Evolutionary conservation across 2,888 invertebrate species (phyloP).

Genomic region (Acleris emargana): DNA sequence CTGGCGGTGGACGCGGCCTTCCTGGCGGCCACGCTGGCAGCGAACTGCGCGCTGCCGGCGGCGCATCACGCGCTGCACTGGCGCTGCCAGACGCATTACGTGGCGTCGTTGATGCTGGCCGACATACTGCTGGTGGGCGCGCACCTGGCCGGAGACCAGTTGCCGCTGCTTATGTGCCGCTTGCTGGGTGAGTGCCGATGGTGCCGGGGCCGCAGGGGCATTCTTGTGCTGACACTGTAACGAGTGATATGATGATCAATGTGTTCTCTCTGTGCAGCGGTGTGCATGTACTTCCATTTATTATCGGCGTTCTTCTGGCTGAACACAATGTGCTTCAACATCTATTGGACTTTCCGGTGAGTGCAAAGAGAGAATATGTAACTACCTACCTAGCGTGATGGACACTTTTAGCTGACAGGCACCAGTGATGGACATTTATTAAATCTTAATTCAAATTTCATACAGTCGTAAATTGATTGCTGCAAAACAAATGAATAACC

Average conservation of each 20-base stretch:
- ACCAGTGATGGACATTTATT: no score
- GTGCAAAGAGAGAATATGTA: slow-evolving; percentile 53
- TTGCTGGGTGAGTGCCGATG: slow-evolving; percentile 85
- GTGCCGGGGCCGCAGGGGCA: neutral
- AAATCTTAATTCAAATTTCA: no score
- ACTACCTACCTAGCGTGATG: no score
- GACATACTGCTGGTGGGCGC: slow-evolving; percentile 91
- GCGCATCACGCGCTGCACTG: slow-evolving; percentile 94
- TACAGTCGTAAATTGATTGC: no score
- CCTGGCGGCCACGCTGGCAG: slow-evolving; percentile 90
- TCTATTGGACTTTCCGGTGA: slow-evolving; percentile 97
- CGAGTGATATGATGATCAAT: neutral
- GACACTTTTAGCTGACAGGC: no score
- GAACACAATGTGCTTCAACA: slow-evolving; percentile 97
- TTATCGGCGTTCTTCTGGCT: slow-evolving; percentile 96
- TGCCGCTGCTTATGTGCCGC: slow-evolving; percentile 86
- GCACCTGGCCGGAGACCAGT: slow-evolving; percentile 86
- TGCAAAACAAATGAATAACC: no score
- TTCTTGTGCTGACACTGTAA: slow-evolving; percentile 1
- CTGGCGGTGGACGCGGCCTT: slow-evolving; percentile 92
- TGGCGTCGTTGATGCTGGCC: slow-evolving; percentile 91
- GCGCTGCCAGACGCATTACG: slow-evolving; percentile 94
- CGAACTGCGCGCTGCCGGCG: slow-evolving; percentile 90
- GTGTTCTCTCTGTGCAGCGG: slow-evolving; percentile 81
- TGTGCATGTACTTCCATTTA: slow-evolving; percentile 94